phyloP scores from a whole-genome alignment of 2,888 invertebrate genomes.

The Rapana venosa region DNA sequence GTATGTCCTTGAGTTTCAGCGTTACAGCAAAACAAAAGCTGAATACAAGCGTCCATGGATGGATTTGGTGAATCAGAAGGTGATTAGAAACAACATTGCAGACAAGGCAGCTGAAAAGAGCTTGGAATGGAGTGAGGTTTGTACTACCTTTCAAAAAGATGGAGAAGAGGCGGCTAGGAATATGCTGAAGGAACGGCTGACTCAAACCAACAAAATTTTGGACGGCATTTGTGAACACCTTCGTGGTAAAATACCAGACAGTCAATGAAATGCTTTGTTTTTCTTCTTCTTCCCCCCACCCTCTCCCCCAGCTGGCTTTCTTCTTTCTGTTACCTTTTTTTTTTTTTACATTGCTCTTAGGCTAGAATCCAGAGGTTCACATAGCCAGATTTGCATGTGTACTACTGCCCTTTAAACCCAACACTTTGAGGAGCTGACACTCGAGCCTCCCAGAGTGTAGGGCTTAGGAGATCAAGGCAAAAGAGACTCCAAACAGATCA shows the following conservation, averaged over 20 bases:
- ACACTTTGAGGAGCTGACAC: too few relatives aligned
- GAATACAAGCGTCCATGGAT: background rate
- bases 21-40: background rate
- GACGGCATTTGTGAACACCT: background rate
- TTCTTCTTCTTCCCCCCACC: too few relatives aligned
- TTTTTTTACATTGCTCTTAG: too few relatives aligned
- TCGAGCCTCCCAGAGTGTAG: too few relatives aligned
- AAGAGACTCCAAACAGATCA: too few relatives aligned
- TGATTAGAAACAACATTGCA: background rate
- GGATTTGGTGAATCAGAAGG: background rate
- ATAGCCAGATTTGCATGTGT: too few relatives aligned
- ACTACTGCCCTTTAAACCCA: too few relatives aligned
- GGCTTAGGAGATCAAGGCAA: too few relatives aligned
- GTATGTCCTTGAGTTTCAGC: background rate
- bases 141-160: background rate
- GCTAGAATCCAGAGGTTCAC: too few relatives aligned
- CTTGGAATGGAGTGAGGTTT: background rate
- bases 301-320: too few relatives aligned
- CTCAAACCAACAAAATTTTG: background rate
- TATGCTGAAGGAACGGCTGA: background rate
- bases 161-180: background rate
- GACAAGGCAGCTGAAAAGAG: background rate
- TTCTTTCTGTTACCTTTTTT: too few relatives aligned
- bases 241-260: background rate
- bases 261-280: too few relatives aligned